A percentile compares a stretch with the other conserved stretches of the same genome.
Conservation (phyloP, 2,888 invertebrate genomes). For the Linnaemya vulpina region DNA sequence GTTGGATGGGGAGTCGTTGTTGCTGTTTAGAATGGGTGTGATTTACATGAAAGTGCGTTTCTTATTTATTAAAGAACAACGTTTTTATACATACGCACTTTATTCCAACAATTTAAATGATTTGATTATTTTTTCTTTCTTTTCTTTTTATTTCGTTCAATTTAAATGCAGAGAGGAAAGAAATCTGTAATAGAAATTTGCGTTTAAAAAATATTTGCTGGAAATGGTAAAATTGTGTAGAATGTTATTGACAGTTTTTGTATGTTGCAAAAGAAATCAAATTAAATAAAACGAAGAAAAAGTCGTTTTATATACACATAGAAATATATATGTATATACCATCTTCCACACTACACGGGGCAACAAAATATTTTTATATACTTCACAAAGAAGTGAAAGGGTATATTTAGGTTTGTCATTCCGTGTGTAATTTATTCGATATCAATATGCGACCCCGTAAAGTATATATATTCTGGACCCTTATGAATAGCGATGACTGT, state of each 20-base stretch:
- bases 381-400: too few species aligned
- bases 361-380: too few species aligned
- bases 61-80: conserved; percentile 3
- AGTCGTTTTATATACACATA: too few species aligned
- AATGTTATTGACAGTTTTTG: conserved; percentile 70
- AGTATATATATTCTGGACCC: too few species aligned
- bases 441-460: too few species aligned
- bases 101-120: conserved; percentile 66
- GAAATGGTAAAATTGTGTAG: conserved; percentile 10
- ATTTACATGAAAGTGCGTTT: conserved; percentile 63
- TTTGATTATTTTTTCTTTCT: conserved; percentile 47
- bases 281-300: neutral
- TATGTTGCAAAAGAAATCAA: conserved; percentile 53
- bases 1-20: neutral
- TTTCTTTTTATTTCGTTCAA: conserved; percentile 8
- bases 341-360: too few species aligned
- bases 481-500: too few species aligned
- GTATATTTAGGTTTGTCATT: too few species aligned
- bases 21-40: conserved; percentile 56
- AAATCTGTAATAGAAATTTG: conserved; percentile 11
- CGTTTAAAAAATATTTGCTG: conserved; percentile 1
- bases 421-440: too few species aligned
- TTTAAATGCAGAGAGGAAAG: conserved; percentile 1
- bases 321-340: neutral
- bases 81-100: conserved; percentile 34